These are phyloP conservation scores for Nymphalis io DNA, from an alignment of 1,140 invertebrate species.

Conservation along the genomic window DNA sequence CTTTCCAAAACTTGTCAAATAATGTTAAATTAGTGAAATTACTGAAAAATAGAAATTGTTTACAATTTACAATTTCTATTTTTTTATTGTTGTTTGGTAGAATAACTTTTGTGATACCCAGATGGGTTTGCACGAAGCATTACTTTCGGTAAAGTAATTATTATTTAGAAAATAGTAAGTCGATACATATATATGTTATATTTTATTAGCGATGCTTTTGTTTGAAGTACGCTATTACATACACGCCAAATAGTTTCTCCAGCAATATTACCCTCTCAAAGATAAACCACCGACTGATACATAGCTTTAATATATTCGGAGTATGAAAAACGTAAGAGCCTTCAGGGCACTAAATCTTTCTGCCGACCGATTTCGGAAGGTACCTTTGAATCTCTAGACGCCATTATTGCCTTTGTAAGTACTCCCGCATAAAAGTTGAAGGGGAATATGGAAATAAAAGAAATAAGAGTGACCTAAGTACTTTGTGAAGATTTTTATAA, in stretches of 20 bases:
- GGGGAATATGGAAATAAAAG: constrained; percentile 1
- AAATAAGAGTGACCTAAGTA: neutral
- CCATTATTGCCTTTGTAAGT: constrained; percentile 26
- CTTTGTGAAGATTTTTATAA: neutral
- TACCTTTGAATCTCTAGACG: constrained; percentile 31
- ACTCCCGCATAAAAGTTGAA: neutral
- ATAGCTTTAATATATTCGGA: constrained; percentile 51
- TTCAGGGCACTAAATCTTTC: constrained; percentile 46
- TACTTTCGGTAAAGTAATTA: too few relatives aligned
- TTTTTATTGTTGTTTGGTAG: too few relatives aligned
- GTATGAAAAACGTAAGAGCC: constrained; percentile 50
- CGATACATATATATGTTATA: constrained; percentile 1
- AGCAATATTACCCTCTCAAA: constrained; percentile 28
- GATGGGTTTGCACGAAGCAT: too few relatives aligned
- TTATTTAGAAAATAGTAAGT: neutral
- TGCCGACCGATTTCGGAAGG: constrained; percentile 35
- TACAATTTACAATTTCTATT: too few relatives aligned
- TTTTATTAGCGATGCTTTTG: constrained; percentile 16
- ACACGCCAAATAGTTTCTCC: constrained; percentile 18
- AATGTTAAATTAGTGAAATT: too few relatives aligned
- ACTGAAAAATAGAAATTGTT: too few relatives aligned
- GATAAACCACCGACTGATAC: constrained; percentile 35
- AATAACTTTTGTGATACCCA: too few relatives aligned
- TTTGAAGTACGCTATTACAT: constrained; percentile 10
- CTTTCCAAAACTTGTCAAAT: too few relatives aligned